Conservation (phyloP, 30 jellyfish, hydroid and myxozoan genomes). For the Pseudorhiza aurosa region DNA sequence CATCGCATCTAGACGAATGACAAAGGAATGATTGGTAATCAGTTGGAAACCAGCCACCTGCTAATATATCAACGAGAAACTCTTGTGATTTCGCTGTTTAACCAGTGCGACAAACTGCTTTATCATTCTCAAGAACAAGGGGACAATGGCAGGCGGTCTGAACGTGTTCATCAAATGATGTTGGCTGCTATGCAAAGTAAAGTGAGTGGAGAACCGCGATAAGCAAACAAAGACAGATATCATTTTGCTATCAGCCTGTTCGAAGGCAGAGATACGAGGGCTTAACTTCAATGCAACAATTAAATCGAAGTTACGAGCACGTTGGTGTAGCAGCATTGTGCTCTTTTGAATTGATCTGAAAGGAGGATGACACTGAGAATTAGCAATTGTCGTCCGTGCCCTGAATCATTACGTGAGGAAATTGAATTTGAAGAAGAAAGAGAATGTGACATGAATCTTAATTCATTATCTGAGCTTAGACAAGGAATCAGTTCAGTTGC, state of each 20-base stretch:
- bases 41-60: neutral
- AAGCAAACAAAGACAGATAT: conserved; percentile 24
- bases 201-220: conserved; percentile 38
- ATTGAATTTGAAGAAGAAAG: conserved; percentile 33
- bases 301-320: neutral
- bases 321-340: neutral
- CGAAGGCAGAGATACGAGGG: conserved; percentile 39
- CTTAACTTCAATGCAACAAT: conserved; percentile 43
- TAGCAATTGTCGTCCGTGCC: conserved; percentile 14
- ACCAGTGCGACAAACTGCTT: neutral
- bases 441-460: conserved; percentile 36
- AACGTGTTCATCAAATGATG: neutral
- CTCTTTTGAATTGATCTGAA: neutral
- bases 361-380: neutral
- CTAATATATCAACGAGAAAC: too few species aligned
- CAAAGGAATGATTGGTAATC: neutral
- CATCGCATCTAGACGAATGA: too few species aligned
- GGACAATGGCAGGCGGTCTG: conserved; percentile 4
- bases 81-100: too few species aligned
- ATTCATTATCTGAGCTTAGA: conserved; percentile 5
- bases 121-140: neutral
- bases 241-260: conserved; percentile 13
- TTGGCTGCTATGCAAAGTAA: too few species aligned
- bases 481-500: conserved; percentile 1
- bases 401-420: conserved; percentile 27